phyloP scores from a whole-genome alignment of 2,888 invertebrate species.

The Capitulum mitella region DNA sequence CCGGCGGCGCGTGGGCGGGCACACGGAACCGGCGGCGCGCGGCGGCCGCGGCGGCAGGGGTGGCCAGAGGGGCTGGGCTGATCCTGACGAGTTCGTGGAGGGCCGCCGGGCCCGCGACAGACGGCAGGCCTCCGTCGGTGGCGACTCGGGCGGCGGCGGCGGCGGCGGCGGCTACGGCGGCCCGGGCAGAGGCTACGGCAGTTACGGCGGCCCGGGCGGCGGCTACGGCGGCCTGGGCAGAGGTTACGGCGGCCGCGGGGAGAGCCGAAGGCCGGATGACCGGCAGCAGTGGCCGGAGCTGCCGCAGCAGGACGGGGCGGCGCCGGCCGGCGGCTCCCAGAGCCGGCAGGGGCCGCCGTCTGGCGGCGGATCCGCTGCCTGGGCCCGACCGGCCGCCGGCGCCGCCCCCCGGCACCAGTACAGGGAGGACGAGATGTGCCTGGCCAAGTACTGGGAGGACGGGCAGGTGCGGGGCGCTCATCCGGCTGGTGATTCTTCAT shows the following conservation, averaged over 20 bases:
- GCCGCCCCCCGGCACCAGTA: not conserved
- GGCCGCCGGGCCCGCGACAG: not conserved
- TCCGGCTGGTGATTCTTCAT: no score
- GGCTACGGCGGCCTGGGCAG: not conserved
- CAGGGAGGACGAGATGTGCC: not conserved
- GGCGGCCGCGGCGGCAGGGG: not conserved
- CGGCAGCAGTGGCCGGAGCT: constrained; percentile 2
- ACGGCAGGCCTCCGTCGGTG: not conserved
- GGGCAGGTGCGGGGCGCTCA: not conserved
- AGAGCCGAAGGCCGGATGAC: no score
- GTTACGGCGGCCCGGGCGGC: not conserved
- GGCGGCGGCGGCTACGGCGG: not conserved
- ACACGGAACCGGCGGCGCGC: no score
- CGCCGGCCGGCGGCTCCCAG: not conserved
- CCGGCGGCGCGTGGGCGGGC: no score
- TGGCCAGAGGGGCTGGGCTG: not conserved
- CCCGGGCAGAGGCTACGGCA: not conserved
- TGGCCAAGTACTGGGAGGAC: not conserved
- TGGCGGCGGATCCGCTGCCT: not conserved
- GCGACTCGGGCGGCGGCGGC: not conserved
- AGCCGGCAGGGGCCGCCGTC: not conserved
- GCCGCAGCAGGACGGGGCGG: not conserved
- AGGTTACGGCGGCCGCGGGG: not conserved
- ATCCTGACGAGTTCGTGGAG: not conserved
- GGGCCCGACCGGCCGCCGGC: not conserved